These are phyloP conservation scores for Tylochromis polylepis DNA, from an alignment of 2,113 vertebrate genomes.

Conservation along the genomic window DNA sequence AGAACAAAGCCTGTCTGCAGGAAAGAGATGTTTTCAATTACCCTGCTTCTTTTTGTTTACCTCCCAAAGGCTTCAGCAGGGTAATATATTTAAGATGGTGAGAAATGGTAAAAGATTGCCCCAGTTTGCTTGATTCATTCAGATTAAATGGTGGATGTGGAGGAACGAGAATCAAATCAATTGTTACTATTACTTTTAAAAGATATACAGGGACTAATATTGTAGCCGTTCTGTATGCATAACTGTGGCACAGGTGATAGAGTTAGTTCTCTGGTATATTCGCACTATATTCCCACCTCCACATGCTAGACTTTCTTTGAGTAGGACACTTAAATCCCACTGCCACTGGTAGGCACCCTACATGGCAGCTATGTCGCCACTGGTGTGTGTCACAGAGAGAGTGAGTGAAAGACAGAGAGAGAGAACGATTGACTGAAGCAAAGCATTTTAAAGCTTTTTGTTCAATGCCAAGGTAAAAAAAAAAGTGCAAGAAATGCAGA, in stretches of 20 bases:
- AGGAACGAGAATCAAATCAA: neutral
- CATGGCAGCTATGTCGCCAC: neutral
- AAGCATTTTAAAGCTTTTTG: neutral
- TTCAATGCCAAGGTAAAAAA: neutral
- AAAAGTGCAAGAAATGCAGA: neutral
- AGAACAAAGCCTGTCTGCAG: neutral
- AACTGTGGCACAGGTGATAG: neutral
- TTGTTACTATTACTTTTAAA: neutral
- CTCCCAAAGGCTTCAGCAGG: neutral
- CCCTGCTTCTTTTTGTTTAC: conserved; percentile 8
- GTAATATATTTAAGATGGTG: conserved; percentile 15
- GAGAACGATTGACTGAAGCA: neutral
- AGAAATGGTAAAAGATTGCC: neutral
- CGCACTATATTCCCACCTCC: neutral
- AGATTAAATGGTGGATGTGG: conserved; percentile 2
- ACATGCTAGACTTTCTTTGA: neutral
- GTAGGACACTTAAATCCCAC: neutral
- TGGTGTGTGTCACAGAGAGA: neutral
- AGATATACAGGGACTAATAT: neutral
- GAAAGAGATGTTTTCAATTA: conserved; percentile 39
- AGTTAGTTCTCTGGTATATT: neutral
- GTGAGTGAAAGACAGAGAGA: neutral
- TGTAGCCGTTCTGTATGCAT: neutral
- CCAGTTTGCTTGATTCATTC: conserved; percentile 17
- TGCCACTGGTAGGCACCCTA: neutral